phyloP scores from a whole-genome alignment of 2,888 invertebrate species.

The Amorpha juglandis region DNA sequence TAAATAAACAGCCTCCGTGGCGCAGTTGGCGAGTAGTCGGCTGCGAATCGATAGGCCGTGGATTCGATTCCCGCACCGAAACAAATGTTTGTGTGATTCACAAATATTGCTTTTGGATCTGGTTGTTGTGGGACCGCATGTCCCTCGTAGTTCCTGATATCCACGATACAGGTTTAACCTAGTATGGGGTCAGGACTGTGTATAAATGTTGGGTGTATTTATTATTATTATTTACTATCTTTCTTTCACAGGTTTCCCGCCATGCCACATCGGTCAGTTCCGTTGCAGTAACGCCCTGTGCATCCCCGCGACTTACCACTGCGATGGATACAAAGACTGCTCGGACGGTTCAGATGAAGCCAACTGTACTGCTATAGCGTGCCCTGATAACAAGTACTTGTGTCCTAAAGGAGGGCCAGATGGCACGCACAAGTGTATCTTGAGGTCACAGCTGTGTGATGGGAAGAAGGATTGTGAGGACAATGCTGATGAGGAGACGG shows the following conservation, averaged over 20 bases:
- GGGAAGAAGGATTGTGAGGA: conserved; percentile 96
- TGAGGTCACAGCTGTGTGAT: conserved; percentile 94
- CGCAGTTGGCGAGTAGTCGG: too few relatives aligned
- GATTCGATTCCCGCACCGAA: too few relatives aligned
- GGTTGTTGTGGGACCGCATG: too few relatives aligned
- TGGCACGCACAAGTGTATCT: conserved; percentile 93
- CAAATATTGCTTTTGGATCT: too few relatives aligned
- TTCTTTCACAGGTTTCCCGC: conserved; percentile 89
- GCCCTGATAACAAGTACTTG: conserved; percentile 95
- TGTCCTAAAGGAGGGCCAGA: conserved; percentile 90
- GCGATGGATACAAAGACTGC: conserved; percentile 95
- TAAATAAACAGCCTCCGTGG: too few relatives aligned
- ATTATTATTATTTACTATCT: too few relatives aligned
- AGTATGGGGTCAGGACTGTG: too few relatives aligned
- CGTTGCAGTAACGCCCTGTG: conserved; percentile 96
- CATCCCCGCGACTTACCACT: conserved; percentile 93
- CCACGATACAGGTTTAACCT: too few relatives aligned
- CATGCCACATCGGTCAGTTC: conserved; percentile 95
- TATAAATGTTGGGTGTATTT: too few relatives aligned
- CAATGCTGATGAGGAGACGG: conserved; percentile 93
- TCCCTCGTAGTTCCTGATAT: too few relatives aligned
- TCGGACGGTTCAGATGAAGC: conserved; percentile 95
- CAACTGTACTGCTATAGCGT: conserved; percentile 93
- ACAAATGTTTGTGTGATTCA: too few relatives aligned
- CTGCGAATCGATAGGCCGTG: too few relatives aligned